phyloP scores from a whole-genome alignment of 53 echinoderm and acorn worm genomes.

The Paelopatides confundens region DNA sequence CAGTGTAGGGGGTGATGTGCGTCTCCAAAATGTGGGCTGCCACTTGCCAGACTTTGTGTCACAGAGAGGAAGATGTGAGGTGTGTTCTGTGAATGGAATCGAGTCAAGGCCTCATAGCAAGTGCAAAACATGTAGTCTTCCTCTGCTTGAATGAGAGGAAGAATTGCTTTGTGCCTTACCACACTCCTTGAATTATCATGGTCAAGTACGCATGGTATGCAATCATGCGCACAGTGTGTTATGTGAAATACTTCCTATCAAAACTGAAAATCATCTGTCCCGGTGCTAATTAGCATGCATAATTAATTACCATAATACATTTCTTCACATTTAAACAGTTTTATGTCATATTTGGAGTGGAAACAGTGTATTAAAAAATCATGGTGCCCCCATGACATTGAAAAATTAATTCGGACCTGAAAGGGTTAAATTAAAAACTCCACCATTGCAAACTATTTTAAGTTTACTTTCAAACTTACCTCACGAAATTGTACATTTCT shows the following conservation, averaged over 20 bases:
- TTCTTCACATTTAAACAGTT: neutral
- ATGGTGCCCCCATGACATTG: neutral
- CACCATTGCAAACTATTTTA: no score
- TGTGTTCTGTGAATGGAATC: conserved; percentile 42
- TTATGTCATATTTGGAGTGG: neutral
- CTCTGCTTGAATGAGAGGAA: conserved; percentile 46
- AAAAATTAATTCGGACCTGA: neutral
- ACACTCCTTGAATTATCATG: neutral
- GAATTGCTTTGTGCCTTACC: conserved; percentile 13
- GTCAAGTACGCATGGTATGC: neutral
- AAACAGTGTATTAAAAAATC: conserved; percentile 22
- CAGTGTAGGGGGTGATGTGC: conserved; percentile 56
- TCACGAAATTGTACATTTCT: no score
- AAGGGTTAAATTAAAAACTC: no score
- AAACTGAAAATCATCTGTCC: neutral
- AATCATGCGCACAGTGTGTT: neutral
- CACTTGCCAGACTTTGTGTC: conserved; percentile 56
- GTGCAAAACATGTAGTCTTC: conserved; percentile 48
- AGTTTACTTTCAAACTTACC: no score
- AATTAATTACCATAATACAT: neutral
- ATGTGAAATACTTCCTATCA: conserved; percentile 13
- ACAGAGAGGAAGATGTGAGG: conserved; percentile 46
- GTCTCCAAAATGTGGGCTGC: conserved; percentile 47
- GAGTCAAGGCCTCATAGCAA: conserved; percentile 56
- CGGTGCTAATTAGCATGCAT: neutral